These are phyloP conservation scores for Lithophane semibrunnea DNA, from an alignment of 2,888 invertebrate genomes.

Conservation along the genomic window DNA sequence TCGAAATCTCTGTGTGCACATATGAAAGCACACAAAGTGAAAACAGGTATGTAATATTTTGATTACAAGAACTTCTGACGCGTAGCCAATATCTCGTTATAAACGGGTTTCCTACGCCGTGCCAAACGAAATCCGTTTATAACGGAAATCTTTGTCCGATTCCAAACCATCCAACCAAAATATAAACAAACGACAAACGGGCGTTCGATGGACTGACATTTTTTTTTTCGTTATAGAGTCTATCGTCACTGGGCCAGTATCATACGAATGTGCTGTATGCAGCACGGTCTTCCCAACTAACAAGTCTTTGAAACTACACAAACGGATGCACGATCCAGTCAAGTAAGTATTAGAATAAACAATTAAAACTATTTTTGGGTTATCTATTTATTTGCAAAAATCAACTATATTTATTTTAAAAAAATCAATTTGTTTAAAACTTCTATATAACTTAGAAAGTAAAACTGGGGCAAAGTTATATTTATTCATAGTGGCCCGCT, in stretches of 20 bases:
- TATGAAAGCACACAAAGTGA: constrained; percentile 90
- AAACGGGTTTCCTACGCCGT: no score
- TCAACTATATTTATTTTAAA: background rate
- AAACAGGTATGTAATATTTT: constrained; percentile 68
- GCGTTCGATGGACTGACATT: background rate
- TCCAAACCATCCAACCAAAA: background rate
- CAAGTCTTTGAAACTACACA: constrained; percentile 93
- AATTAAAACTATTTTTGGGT: background rate
- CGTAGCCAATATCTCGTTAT: background rate
- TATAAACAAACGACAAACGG: background rate
- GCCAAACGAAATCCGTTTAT: no score
- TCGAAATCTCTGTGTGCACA: constrained; percentile 91
- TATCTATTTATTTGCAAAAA: background rate
- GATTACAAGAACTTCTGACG: background rate
- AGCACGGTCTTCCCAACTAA: constrained; percentile 92
- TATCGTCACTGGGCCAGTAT: constrained; percentile 19
- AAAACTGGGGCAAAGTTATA: background rate
- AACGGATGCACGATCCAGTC: constrained; percentile 93
- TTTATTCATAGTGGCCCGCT: background rate
- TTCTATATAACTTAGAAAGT: background rate
- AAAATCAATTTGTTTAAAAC: no score
- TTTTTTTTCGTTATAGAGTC: constrained; percentile 62
- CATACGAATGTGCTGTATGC: constrained; percentile 92
- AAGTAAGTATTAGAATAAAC: constrained; percentile 79
- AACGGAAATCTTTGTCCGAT: background rate